Evolutionary conservation across 2,888 invertebrate genomes (phyloP).

Genomic region (Philereme transversata): DNA sequence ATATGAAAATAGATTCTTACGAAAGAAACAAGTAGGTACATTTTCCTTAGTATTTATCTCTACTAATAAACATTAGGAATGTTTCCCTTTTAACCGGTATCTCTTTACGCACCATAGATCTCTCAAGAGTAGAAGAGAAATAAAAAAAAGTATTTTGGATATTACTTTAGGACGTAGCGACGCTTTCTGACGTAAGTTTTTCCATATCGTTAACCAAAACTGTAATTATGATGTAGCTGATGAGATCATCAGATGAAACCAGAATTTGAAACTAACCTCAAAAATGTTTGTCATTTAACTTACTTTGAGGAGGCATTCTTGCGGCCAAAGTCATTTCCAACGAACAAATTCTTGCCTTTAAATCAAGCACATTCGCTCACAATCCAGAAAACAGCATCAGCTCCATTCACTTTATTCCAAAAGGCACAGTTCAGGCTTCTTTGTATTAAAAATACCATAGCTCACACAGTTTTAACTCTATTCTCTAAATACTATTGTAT

Average conservation of each 20-base stretch:
- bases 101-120: too few relatives aligned
- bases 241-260: constrained; percentile 7
- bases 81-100: too few relatives aligned
- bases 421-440: constrained; percentile 55
- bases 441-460: background rate
- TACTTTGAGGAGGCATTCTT: constrained; percentile 69
- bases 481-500: too few relatives aligned
- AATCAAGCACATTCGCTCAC: constrained; percentile 66
- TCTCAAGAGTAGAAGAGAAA: too few relatives aligned
- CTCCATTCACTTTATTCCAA: constrained; percentile 53
- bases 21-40: too few relatives aligned
- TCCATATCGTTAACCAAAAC: background rate
- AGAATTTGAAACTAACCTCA: constrained; percentile 20
- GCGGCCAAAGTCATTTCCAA: constrained; percentile 74
- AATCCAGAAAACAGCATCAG: constrained; percentile 48
- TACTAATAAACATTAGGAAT: too few relatives aligned
- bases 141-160: too few relatives aligned
- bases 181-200: background rate
- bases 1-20: too few relatives aligned
- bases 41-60: too few relatives aligned
- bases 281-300: constrained; percentile 46
- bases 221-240: background rate
- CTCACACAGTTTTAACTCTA: background rate
- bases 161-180: too few relatives aligned
- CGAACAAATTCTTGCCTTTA: constrained; percentile 60